A percentile compares a stretch with the other conserved stretches of the same genome.
Evolutionary conservation across 1,140 invertebrate genomes (phyloP).

Genomic region (Drosophila suzukii): DNA sequence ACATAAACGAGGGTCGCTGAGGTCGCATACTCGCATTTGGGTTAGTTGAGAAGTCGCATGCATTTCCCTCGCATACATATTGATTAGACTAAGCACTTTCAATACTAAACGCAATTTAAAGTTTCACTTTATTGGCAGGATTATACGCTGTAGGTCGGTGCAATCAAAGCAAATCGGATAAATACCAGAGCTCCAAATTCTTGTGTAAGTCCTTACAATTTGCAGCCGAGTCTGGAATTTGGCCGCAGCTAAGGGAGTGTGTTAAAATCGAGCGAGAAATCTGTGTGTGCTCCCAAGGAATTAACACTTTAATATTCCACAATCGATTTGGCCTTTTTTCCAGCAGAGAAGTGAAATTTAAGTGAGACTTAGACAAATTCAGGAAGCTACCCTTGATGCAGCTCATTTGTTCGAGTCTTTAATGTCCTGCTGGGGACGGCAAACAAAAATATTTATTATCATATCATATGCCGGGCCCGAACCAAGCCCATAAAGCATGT

Average conservation of each 20-base stretch:
- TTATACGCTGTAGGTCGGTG: not conserved
- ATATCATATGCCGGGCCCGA: conserved; percentile 29
- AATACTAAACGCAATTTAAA: conserved; percentile 40
- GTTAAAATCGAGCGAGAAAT: not conserved
- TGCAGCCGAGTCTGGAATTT: not conserved
- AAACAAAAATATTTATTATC: conserved; percentile 49
- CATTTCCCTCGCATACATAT: conserved; percentile 38
- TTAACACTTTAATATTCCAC: conserved; percentile 1
- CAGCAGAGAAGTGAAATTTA: not conserved
- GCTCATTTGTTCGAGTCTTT: conserved; percentile 8
- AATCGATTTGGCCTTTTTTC: conserved; percentile 3
- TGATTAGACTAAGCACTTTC: conserved; percentile 51
- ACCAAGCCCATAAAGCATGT: conserved; percentile 25
- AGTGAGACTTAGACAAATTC: not conserved
- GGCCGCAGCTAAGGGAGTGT: too few relatives aligned
- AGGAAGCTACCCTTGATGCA: conserved; percentile 14
- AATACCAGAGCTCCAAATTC: not conserved
- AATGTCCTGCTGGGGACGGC: conserved; percentile 21
- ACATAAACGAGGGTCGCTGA: conserved; percentile 13
- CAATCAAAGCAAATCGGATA: not conserved
- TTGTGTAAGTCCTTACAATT: not conserved
- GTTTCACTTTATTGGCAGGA: conserved; percentile 13
- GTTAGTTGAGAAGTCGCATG: conserved; percentile 10
- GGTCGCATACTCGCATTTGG: conserved; percentile 23
- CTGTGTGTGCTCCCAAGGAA: not conserved